Percentiles rank a stretch among this genome's conserved stretches.
Conservation (phyloP, 1,140 invertebrate genomes). For the Bombyx mori region DNA sequence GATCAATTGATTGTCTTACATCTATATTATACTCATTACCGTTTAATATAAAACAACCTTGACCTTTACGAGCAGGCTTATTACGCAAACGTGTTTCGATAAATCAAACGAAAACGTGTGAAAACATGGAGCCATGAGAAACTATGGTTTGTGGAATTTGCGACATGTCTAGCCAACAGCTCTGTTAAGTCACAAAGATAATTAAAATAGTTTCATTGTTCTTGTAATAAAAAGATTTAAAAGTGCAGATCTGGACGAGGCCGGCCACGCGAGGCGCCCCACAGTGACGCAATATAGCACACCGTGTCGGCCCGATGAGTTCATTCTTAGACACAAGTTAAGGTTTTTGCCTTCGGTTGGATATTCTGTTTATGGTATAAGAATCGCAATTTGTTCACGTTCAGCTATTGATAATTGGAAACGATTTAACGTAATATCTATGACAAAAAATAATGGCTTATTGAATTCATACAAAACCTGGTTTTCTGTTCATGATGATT, state of each 20-base stretch:
- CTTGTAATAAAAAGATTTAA: constrained; percentile 10
- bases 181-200: neutral
- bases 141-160: neutral
- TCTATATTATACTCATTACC: neutral
- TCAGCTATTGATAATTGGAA: constrained; percentile 6
- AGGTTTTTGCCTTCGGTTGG: constrained; percentile 1
- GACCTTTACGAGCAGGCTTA: constrained; percentile 1
- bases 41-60: neutral
- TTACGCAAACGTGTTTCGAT: neutral
- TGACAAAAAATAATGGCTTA: neutral
- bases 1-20: neutral
- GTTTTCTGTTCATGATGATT: too few species aligned
- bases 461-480: too few species aligned
- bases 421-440: constrained; percentile 6
- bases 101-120: constrained; percentile 1
- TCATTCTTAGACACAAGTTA: constrained; percentile 7
- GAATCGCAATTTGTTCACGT: constrained; percentile 11
- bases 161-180: neutral
- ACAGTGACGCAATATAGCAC: constrained; percentile 21
- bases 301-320: constrained; percentile 14
- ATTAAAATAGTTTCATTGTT: constrained; percentile 11
- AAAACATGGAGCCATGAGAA: constrained; percentile 1
- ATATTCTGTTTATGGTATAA: constrained; percentile 6
- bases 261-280: constrained; percentile 8
- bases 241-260: constrained; percentile 15